These are phyloP conservation scores for Silurus asotus DNA, from an alignment of 2,113 vertebrate species.

Conservation along the genomic window DNA sequence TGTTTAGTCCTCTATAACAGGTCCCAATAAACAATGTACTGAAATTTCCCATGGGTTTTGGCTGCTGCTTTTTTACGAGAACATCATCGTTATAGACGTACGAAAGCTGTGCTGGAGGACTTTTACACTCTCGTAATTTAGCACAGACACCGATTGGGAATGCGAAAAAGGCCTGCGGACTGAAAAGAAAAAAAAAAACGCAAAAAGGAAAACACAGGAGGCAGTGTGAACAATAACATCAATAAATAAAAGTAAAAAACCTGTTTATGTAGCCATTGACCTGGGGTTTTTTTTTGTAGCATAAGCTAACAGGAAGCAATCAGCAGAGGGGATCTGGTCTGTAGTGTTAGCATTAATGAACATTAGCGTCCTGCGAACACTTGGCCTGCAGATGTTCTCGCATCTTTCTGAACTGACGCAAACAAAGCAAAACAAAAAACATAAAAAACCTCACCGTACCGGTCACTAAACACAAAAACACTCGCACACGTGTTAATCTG, in stretches of 20 bases:
- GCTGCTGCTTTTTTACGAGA: constrained; percentile 41
- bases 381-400: constrained; percentile 48
- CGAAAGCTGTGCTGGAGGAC: constrained; percentile 54
- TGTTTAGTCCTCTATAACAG: constrained; percentile 38
- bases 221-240: neutral
- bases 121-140: constrained; percentile 59
- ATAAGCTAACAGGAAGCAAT: constrained; percentile 3
- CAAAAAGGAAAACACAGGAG: neutral
- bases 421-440: constrained; percentile 40
- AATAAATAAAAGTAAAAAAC: neutral
- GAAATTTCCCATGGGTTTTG: constrained; percentile 49
- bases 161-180: constrained; percentile 18
- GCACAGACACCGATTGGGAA: constrained; percentile 40
- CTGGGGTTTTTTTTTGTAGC: neutral
- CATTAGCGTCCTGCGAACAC: constrained; percentile 11
- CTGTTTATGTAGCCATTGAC: neutral
- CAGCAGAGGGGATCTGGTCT: constrained; percentile 19
- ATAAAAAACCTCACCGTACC: constrained; percentile 18
- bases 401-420: constrained; percentile 44
- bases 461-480: constrained; percentile 39
- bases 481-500: constrained; percentile 2
- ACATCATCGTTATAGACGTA: constrained; percentile 56
- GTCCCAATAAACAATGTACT: constrained; percentile 55
- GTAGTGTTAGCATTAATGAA: neutral
- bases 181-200: neutral